Percentiles rank a stretch among this genome's conserved stretches.
phyloP scores from a whole-genome alignment of 2,113 vertebrate species.

The Megaceryle maxima region DNA sequence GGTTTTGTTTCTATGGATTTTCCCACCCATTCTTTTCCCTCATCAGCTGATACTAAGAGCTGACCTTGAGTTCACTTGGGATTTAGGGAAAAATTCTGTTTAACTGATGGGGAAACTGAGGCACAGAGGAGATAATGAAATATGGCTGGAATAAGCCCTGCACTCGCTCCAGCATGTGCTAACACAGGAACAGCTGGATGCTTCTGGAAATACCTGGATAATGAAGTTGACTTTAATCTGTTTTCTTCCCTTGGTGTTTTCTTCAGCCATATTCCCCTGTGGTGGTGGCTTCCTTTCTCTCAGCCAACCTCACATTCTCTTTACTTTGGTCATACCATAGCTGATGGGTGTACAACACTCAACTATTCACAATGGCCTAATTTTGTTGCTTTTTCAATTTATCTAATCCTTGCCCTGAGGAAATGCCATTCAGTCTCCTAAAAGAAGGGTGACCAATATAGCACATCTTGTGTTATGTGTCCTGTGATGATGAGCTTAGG shows the following conservation, averaged over 20 bases:
- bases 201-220: background rate
- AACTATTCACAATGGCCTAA: background rate
- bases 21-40: background rate
- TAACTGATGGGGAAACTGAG: background rate
- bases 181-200: background rate
- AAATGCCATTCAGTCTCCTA: background rate
- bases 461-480: background rate
- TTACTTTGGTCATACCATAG: background rate
- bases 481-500: background rate
- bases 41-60: background rate
- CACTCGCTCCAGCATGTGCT: background rate
- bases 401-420: background rate
- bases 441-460: background rate
- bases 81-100: background rate
- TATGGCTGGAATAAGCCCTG: background rate
- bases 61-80: background rate
- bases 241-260: background rate
- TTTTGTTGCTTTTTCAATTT: background rate
- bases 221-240: background rate
- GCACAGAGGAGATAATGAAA: background rate
- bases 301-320: background rate
- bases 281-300: background rate
- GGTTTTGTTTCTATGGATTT: background rate
- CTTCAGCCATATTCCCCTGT: background rate
- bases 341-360: background rate